Evolutionary conservation across 2,113 vertebrate species (phyloP).

Genomic region (Rhegmatorhina hoffmannsi): DNA sequence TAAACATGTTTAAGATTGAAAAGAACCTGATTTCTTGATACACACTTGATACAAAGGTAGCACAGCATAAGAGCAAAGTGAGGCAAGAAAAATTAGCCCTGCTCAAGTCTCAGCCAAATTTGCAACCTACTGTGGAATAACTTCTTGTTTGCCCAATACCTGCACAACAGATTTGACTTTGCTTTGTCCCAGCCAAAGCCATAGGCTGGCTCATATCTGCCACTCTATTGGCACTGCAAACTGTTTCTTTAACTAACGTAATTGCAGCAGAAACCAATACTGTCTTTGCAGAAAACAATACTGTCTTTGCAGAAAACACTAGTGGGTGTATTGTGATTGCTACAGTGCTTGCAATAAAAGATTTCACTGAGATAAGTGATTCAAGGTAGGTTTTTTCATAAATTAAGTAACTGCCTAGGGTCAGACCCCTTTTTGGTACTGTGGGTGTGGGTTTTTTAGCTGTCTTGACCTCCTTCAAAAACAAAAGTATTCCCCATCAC

Average conservation of each 20-base stretch:
- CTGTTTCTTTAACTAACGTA: not conserved
- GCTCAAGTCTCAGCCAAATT: not conserved
- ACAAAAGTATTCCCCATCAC: not conserved
- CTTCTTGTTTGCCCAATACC: not conserved
- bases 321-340: not conserved
- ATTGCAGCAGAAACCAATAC: not conserved
- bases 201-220: not conserved
- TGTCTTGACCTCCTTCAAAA: not conserved
- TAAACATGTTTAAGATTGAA: not conserved
- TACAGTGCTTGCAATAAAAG: not conserved
- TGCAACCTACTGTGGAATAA: not conserved
- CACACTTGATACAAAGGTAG: not conserved
- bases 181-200: not conserved
- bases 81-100: not conserved
- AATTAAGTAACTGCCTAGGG: not conserved
- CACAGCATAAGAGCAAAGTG: not conserved
- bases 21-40: not conserved
- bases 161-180: not conserved
- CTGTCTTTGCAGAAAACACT: not conserved
- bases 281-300: not conserved
- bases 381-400: not conserved
- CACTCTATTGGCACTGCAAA: not conserved
- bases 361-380: not conserved
- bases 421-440: not conserved
- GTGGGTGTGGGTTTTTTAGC: not conserved